Conservation (phyloP, 2,888 invertebrate species). For the Drosophila ochracea region DNA sequence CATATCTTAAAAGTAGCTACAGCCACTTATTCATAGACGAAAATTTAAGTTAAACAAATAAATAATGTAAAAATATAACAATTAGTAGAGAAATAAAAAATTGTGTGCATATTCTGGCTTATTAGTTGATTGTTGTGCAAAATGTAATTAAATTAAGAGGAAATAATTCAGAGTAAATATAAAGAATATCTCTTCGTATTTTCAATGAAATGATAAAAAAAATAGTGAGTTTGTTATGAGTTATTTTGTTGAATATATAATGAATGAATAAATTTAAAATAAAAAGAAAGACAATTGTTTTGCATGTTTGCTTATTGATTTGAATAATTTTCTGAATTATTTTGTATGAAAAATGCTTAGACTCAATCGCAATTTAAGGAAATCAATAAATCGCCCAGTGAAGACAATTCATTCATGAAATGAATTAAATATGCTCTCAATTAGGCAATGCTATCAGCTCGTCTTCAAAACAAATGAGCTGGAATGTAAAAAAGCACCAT, state of each 20-base stretch:
- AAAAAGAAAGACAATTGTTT: background rate
- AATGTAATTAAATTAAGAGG: background rate
- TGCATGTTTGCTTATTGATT: background rate
- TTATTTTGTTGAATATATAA: background rate
- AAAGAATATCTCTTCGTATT: too few species aligned
- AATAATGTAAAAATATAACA: background rate
- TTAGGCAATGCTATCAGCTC: conserved; percentile 31
- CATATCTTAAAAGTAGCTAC: background rate
- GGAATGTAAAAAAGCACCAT: background rate
- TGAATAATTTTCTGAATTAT: background rate
- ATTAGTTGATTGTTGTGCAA: background rate
- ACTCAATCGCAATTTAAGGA: background rate
- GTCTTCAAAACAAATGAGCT: conserved; percentile 24
- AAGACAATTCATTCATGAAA: conserved; percentile 27
- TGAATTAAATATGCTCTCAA: conserved; percentile 43
- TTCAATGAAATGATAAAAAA: too few species aligned
- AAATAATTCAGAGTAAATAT: background rate
- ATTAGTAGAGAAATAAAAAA: background rate
- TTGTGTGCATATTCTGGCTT: background rate
- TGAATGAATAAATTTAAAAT: background rate
- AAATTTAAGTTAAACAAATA: background rate
- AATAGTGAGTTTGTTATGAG: background rate
- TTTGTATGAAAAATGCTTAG: background rate
- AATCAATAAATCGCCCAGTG: background rate
- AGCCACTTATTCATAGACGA: background rate